Evolutionary conservation across 2,113 vertebrate species (phyloP), one percentile per base, ranked within the genome.

Genomic region (Rhea americana): DNA sequence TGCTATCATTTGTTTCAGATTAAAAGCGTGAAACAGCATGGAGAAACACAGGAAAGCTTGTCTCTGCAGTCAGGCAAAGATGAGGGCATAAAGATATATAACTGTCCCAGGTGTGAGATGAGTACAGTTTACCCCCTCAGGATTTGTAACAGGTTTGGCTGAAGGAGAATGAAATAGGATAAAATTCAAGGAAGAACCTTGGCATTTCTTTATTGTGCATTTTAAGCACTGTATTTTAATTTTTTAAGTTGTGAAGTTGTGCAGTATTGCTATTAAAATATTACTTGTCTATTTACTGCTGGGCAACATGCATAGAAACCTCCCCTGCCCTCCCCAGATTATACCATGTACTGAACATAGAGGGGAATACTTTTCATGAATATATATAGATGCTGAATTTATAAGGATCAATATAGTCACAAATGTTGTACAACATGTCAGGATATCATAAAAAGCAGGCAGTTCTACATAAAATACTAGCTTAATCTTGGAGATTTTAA

Each of bases 1-100:
- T 82, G 96, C 97, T 97, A 98, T 99, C 98, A 98, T 99, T 98
- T 99, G 97, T 99, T 99, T 99, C 97, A 98, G 98, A 99, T 99
- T 99, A 99, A 98, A 99, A 97, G 90, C 92, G 43, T 72, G 94
- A 94, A 98, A 98, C 96, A 98, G 98, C 96, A 97, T 96, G 96
- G 90, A 97, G 96, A 93, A 96, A 94, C 94, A 96, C 45, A 41
- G 89, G 82, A 78, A 93, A 91, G 85, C 90, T 93, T 85, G 78
- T 94, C 85, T 95, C 95, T 91, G 92, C 88, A 92, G 96, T 86
- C 56, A 50, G 94, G 90, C 85, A 89, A 85, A 93, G 95, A 95
- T 21, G 95, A 97, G 96, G 96, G 84, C 96, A 97, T 97, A 97
- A 98, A 98, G 97, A 98, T 94, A 89, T 98, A 97, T 97, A 97